Base-by-base conservation (phyloP, 2,888 invertebrate genomes). In the Azorinus chamasolen region DNA sequence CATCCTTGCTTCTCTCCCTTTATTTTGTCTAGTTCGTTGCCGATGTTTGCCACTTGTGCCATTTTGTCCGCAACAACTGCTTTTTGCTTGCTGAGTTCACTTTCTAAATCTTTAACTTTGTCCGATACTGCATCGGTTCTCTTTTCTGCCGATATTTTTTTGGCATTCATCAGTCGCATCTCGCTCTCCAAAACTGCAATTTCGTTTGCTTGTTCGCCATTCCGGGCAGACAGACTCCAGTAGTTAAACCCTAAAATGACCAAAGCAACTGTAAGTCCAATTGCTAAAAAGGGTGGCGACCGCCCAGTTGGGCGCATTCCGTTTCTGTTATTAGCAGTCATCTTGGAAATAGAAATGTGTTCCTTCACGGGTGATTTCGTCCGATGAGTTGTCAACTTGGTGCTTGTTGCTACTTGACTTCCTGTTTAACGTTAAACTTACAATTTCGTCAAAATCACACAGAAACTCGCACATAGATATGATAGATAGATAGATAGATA, bases 201-300 rank as follows among this genome's bases (percentile, higher is more conserved):
- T 69, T 81, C 78, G 57, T 78, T 78, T n/a, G 63, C 61, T 37
- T 75, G 78, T 69, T 81, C 81, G 20, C 77, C 78, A 71, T 89
- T 88, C 46, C 74, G 69, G 6, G 86, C 83, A 0, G 87, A 87
- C 27, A 89, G 58, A 57, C 69, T 88, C 88, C 88, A 89, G 76
- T 89, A 89, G 58, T 89, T 89, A 27, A 85, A 86, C 5, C 83
- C 88, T 20, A 88, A 68, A 27, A 89, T 87, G 22, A 81, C 80
- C 46, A 89, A 50, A 1, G 85, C 87, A 20, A 89, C 85, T 37
- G 82, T 65, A 10, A 89, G 70, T n/a, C 88, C 89, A 20, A 89
- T 84, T 2, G 88, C 76, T 2, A 89, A 55, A 69, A 89, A 89
- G 6, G 89, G 87, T 6, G 89, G 89, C 3, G 89, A 87, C 46